These are phyloP conservation scores for Ecdyonurus torrentis DNA, from an alignment of 2,888 invertebrate species.

Conservation along the genomic window DNA sequence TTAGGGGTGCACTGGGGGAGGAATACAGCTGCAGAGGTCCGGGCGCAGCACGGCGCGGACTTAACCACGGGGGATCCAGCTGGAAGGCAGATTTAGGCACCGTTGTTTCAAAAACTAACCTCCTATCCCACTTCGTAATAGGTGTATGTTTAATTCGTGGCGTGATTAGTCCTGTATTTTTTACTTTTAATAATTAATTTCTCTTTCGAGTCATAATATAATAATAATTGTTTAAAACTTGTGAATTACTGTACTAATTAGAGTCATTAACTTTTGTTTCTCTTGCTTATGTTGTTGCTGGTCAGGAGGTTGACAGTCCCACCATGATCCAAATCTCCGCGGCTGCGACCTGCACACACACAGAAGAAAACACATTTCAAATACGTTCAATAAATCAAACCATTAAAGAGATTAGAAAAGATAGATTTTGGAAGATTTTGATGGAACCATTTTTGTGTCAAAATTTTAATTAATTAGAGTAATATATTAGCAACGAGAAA, in stretches of 20 bases:
- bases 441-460: too few species aligned
- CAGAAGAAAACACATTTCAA: neutral
- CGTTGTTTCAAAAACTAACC: neutral
- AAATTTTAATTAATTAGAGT: too few species aligned
- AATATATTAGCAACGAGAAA: too few species aligned
- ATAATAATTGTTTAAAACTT: too few species aligned
- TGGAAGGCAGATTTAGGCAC: neutral
- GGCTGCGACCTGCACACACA: neutral
- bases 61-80: constrained; percentile 10
- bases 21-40: constrained; percentile 1
- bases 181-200: neutral
- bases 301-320: neutral
- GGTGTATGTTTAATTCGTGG: neutral
- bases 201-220: neutral
- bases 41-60: constrained; percentile 5
- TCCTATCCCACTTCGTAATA: neutral
- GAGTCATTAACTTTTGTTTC: neutral
- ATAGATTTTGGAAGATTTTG: neutral
- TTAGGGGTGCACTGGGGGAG: neutral
- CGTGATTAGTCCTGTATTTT: neutral
- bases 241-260: too few species aligned
- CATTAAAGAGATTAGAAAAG: neutral
- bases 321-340: neutral
- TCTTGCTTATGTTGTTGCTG: neutral
- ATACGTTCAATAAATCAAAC: too few species aligned